Base-by-base conservation (phyloP, 2,797 vertebrate genomes). In the Muscicapa comitata region DNA sequence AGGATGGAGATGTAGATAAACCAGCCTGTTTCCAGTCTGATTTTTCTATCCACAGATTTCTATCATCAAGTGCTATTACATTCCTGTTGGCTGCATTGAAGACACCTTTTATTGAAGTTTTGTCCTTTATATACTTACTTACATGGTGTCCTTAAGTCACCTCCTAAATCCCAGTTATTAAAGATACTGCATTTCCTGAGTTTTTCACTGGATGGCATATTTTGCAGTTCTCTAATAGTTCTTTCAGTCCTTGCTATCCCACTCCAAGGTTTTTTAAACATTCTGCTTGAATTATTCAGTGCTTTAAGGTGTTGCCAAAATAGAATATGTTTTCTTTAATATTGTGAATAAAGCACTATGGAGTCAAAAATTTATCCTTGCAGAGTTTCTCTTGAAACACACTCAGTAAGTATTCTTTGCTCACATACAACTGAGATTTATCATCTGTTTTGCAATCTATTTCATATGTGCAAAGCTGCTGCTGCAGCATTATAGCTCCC, bases 151-250 rank as follows among this genome's bases (percentile, higher is more conserved):
- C 91, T 80, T 66, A 94, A 74, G 12, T 85, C 74, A 91, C 63
- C 80, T 93, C 59, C 67, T 95, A 88, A 86, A 92, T 87, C 33
- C 29, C 38, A 93, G 29, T 83, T 92, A 63, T 33, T 87, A 76
- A 72, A 86, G 43, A 9, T 48, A 88, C 26, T 88, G 76, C 50
- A 62, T 91, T 96, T 92, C 74, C 59, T 45, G 63, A 87, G 48
- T 62, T 91, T 92, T 87, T 94, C 38, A 0, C 77, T 70, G 67
- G 55, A 73, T 90, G 80, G 70, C 55, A 76, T 72, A 26, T 95
- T 90, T 93, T 93, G 79, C 57, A 74, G 3, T 58, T 93, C 79
- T 83, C 43, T 79, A 76, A 85, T 87, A 51, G 25, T 75, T 89
- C 63, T 91, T 92, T 85, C 80, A 85, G 67, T 21, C 43, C 92